Percentiles rank a stretch among this genome's conserved stretches.
phyloP scores from a whole-genome alignment of 1,140 invertebrate species.

The Brachionus koreanus region DNA sequence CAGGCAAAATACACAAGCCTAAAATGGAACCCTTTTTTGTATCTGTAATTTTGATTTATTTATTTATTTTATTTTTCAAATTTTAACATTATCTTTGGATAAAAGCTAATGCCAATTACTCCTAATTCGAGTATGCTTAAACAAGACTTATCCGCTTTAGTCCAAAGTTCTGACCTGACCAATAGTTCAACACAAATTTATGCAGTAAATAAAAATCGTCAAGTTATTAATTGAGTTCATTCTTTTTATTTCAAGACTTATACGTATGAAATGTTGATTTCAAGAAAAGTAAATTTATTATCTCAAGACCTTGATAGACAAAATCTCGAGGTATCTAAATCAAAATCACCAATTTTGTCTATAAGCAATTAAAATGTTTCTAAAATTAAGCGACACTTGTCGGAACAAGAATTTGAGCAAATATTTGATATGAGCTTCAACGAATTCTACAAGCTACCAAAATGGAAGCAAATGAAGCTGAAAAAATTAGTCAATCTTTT shows the following conservation, averaged over 20 bases:
- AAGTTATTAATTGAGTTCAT: background rate
- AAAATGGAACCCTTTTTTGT: constrained; percentile 4
- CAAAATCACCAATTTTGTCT: background rate
- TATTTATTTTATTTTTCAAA: background rate
- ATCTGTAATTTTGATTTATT: background rate
- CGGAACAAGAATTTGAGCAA: constrained; percentile 89
- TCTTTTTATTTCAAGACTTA: constrained; percentile 65
- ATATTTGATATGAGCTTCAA: constrained; percentile 80
- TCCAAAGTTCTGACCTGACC: background rate
- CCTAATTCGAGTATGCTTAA: background rate
- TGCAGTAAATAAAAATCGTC: background rate
- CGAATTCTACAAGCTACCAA: constrained; percentile 91
- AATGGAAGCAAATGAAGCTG: constrained; percentile 93
- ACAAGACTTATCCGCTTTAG: background rate
- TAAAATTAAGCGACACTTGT: constrained; percentile 76
- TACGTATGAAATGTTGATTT: constrained; percentile 84
- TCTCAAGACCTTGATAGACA: constrained; percentile 92
- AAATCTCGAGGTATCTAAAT: constrained; percentile 80
- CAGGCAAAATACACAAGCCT: background rate
- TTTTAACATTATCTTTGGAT: background rate
- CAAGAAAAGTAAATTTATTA: constrained; percentile 87
- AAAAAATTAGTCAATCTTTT: constrained; percentile 81
- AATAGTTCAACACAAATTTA: background rate
- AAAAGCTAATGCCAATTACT: background rate
- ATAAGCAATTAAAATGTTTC: background rate